These are phyloP conservation scores for Parauchenoglanis punctatus DNA, from an alignment of 2,797 vertebrate genomes.

Conservation along the genomic window DNA sequence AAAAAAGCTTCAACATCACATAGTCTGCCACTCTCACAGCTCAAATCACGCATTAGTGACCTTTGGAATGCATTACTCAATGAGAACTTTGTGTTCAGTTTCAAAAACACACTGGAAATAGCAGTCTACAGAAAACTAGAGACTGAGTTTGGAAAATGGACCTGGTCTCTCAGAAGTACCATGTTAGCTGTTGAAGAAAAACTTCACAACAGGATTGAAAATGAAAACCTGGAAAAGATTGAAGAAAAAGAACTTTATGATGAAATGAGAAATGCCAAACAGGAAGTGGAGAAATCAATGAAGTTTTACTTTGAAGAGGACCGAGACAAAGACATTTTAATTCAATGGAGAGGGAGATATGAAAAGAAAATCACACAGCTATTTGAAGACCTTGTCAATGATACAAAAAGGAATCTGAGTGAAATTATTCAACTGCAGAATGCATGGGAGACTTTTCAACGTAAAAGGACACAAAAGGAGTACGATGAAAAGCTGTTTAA, in stretches of 20 bases:
- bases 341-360: slow-evolving; percentile 66
- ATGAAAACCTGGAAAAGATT: slow-evolving; percentile 21
- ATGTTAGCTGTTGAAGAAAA: too few relatives aligned
- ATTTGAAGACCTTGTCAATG: slow-evolving; percentile 55
- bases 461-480: slow-evolving; percentile 39
- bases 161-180: too few relatives aligned
- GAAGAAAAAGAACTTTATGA: not conserved
- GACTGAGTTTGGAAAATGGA: slow-evolving; percentile 40
- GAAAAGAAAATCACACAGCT: slow-evolving; percentile 57
- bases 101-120: slow-evolving; percentile 74
- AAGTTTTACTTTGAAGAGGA: slow-evolving; percentile 67
- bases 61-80: slow-evolving; percentile 74
- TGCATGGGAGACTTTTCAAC: slow-evolving; percentile 46
- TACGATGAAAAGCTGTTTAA: slow-evolving; percentile 58
- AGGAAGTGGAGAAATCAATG: slow-evolving; percentile 56
- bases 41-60: slow-evolving; percentile 64
- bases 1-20: slow-evolving; percentile 1
- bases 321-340: slow-evolving; percentile 60
- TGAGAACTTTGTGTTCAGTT: slow-evolving; percentile 78
- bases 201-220: too few relatives aligned
- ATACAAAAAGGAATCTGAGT: slow-evolving; percentile 45
- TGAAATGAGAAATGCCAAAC: slow-evolving; percentile 33
- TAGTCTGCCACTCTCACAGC: not conserved
- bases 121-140: slow-evolving; percentile 71
- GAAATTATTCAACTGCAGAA: slow-evolving; percentile 45